Base-by-base conservation (phyloP, 2,113 vertebrate species). In the Paradisaea rubra region DNA sequence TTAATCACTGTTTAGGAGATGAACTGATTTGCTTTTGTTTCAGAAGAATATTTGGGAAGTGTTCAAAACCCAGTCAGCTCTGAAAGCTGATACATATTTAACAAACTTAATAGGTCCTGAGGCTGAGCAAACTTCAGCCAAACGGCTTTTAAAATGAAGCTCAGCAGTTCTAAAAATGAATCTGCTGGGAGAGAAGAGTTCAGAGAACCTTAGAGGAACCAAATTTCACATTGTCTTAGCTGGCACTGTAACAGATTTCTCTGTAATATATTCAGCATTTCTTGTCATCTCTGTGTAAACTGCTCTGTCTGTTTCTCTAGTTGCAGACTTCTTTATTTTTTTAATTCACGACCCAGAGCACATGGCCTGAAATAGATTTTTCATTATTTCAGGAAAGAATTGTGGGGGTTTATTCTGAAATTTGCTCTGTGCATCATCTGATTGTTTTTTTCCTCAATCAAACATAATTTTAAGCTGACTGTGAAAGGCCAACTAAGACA, bases 181-280 rank as follows among this genome's bases (percentile, higher is more conserved):
- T 84, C 86, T 92, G 92, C 86, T 84, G 84, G 92, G 93, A 95
- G 85, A 91, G 80, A 24, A 93, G 79, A 94, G 93, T 95, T 97
- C 96, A 97, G 82, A 95, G 86, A 95, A 95, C 90, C 76, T 93
- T 49, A 91, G 0, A 93, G 82, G 88, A 95, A 95, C 94, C 86
- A 95, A 93, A 95, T 95, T 95, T 96, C 96, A 94, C 94, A 95
- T 94, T 95, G 95, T 93, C 94, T 94, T 95, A 94, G 94, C 93
- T 93, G 92, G 92, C 93, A 95, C 90, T 93, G 86, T 84, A 95
- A 88, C 74, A 95, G 94, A 93, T 95, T 92, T 94, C 61, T 95
- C 95, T 61, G 93, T 87, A 96, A 95, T 95, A 47, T 96, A 91
- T 93, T 83, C 68, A 95, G 80, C 61, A 88, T 93, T 95, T 96